A percentile compares a stretch with the other conserved stretches of the same genome.
Conservation (phyloP, 2,113 vertebrate species). For the Bombycilla garrulus region DNA sequence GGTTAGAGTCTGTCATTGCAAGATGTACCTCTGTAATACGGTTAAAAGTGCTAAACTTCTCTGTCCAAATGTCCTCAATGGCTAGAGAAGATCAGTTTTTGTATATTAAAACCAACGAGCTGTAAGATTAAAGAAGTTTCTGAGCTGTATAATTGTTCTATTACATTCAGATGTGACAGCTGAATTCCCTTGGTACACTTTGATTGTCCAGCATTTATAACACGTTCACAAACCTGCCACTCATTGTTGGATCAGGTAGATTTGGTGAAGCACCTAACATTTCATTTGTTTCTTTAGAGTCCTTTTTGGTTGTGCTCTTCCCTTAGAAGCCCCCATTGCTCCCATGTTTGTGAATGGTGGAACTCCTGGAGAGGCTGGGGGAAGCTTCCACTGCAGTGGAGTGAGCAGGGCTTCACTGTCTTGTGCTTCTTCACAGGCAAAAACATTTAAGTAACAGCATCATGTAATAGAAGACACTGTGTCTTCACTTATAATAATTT, state of each 20-base stretch:
- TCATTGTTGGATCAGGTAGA: neutral
- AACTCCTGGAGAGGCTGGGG: neutral
- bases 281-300: neutral
- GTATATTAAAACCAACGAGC: neutral
- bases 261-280: neutral
- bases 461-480: neutral
- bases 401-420: neutral
- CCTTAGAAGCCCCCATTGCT: neutral
- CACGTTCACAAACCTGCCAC: neutral
- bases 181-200: neutral
- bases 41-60: neutral
- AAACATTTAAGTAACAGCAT: neutral
- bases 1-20: neutral
- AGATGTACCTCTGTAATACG: neutral
- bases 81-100: neutral
- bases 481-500: neutral
- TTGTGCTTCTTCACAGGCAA: neutral
- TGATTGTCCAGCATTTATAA: neutral
- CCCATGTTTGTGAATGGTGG: neutral
- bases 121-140: neutral
- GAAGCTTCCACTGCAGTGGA: neutral
- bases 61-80: neutral
- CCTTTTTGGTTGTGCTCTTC: neutral
- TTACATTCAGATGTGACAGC: neutral
- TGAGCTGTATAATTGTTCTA: neutral